Conservation (phyloP, 2,888 invertebrate species). For the Aplocera efformata region DNA sequence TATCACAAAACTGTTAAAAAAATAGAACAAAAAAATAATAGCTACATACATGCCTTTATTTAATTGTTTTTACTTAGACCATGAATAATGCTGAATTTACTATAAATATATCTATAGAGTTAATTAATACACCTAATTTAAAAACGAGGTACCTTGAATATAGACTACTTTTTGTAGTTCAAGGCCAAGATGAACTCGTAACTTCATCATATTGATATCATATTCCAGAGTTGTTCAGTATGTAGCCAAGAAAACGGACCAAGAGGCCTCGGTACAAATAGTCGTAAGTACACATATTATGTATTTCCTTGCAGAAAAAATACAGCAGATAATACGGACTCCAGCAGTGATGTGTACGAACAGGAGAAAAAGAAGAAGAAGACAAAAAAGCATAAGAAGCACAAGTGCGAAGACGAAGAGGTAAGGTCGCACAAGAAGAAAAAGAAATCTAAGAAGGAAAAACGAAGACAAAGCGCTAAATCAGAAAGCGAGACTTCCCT, state of each 20-base stretch:
- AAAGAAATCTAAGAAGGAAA: constrained; percentile 77
- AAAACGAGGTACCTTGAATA: constrained; percentile 28
- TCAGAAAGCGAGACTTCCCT: constrained; percentile 65
- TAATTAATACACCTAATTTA: constrained; percentile 25
- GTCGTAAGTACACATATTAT: constrained; percentile 48
- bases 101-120: constrained; percentile 41
- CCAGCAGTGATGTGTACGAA: constrained; percentile 36
- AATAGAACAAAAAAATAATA: too few relatives aligned
- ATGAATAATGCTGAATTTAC: constrained; percentile 36
- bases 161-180: constrained; percentile 1
- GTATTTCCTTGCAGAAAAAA: constrained; percentile 27
- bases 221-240: constrained; percentile 51
- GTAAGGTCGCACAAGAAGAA: constrained; percentile 77
- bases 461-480: constrained; percentile 62
- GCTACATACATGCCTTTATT: too few relatives aligned
- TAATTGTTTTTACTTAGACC: constrained; percentile 4
- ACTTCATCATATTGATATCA: constrained; percentile 28
- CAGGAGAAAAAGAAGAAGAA: constrained; percentile 78
- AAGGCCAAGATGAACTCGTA: background rate
- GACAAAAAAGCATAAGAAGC: constrained; percentile 84
- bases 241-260: constrained; percentile 40
- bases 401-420: constrained; percentile 81
- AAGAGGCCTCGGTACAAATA: constrained; percentile 19
- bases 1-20: too few relatives aligned
- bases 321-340: constrained; percentile 7